These are phyloP conservation scores for Chironomus tepperi DNA, from an alignment of 1,140 invertebrate species.

Conservation along the genomic window DNA sequence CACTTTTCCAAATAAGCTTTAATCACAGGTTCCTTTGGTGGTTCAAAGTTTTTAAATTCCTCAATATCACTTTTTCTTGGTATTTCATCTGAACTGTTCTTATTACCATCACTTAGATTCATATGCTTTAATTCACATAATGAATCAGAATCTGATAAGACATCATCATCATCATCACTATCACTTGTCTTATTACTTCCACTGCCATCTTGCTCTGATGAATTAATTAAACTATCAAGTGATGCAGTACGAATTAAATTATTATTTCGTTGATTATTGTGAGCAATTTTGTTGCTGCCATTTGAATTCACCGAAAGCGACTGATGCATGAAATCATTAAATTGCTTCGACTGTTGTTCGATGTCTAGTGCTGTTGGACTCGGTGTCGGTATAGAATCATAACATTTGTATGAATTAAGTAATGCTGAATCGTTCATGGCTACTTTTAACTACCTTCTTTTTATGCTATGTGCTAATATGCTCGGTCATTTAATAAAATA, in stretches of 20 bases:
- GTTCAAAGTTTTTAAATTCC: conserved; percentile 33
- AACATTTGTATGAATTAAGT: conserved; percentile 31
- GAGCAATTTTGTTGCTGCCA: conserved; percentile 25
- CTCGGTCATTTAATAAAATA: not conserved
- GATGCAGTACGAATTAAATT: conserved; percentile 45
- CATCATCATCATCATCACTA: conserved; percentile 43
- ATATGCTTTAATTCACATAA: conserved; percentile 5
- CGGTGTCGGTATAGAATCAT: conserved; percentile 26
- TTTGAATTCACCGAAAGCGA: conserved; percentile 18
- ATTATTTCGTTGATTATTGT: conserved; percentile 27
- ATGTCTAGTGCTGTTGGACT: conserved; percentile 24
- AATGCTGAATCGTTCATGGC: conserved; percentile 23
- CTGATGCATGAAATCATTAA: conserved; percentile 10
- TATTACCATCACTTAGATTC: conserved; percentile 34
- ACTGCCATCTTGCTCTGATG: conserved; percentile 43
- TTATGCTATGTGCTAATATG: not conserved
- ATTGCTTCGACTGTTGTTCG: conserved; percentile 25
- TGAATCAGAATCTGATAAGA: conserved; percentile 46
- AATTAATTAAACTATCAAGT: conserved; percentile 54
- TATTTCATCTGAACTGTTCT: conserved; percentile 28
- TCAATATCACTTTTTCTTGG: conserved; percentile 38
- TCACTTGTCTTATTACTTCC: conserved; percentile 33
- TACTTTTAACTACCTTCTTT: conserved; percentile 1
- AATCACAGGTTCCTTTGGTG: conserved; percentile 24
- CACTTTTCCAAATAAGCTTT: conserved; percentile 27